Percentiles rank a stretch among this genome's conserved stretches.
These are phyloP conservation scores for Aleiodes alternator DNA, from an alignment of 2,888 invertebrate genomes.

Conservation along the genomic window DNA sequence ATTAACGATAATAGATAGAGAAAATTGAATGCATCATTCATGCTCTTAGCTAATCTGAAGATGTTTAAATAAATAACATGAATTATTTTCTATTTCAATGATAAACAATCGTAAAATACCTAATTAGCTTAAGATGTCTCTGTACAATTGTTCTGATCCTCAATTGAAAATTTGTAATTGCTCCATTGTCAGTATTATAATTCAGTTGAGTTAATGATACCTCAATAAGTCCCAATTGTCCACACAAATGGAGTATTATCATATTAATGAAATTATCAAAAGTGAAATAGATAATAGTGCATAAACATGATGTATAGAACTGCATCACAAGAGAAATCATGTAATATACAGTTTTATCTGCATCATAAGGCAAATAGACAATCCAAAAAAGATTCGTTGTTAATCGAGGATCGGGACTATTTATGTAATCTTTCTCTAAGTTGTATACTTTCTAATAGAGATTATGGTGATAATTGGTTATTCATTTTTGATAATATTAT, in stretches of 20 bases:
- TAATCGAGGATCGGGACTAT: constrained; percentile 26
- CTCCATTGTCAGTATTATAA: constrained; percentile 20
- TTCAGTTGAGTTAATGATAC: constrained; percentile 41
- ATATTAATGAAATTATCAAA: constrained; percentile 46
- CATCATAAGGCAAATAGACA: constrained; percentile 36
- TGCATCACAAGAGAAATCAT: constrained; percentile 45
- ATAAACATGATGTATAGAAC: constrained; percentile 36
- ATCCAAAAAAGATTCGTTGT: constrained; percentile 21
- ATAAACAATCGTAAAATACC: constrained; percentile 38
- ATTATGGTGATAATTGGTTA: no score
- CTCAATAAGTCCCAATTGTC: constrained; percentile 47
- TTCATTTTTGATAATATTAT: background rate
- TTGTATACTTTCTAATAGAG: constrained; percentile 3
- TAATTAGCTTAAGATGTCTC: constrained; percentile 47
- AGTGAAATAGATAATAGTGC: constrained; percentile 32
- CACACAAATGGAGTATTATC: constrained; percentile 52
- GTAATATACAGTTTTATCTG: constrained; percentile 28
- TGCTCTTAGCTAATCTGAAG: background rate
- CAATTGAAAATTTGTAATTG: constrained; percentile 36
- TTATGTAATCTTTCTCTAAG: background rate
- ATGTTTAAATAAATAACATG: background rate
- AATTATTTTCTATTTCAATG: background rate
- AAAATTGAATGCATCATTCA: background rate
- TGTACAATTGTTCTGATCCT: constrained; percentile 37
- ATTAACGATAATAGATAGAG: constrained; percentile 53